Evolutionary conservation across 2,888 invertebrate genomes (phyloP), one percentile per base, ranked within the genome.

Genomic region (Megamerina dolium): DNA sequence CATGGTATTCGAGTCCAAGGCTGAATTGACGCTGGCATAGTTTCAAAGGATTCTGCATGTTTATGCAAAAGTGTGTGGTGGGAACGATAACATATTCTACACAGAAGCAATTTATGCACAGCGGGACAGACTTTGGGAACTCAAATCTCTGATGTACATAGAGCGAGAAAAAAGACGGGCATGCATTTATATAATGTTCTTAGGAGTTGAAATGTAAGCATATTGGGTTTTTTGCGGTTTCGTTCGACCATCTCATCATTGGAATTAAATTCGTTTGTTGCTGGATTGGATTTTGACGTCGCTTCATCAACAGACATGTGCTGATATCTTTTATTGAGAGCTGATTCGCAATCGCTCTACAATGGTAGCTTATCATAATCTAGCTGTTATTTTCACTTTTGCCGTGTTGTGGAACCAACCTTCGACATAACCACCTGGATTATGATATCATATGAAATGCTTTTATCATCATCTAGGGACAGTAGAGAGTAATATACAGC

Each of bases 371-470:
- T 39, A 16, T 41, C 37, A 10, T 21, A 42, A 36, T 5, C 45
- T n/a, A n/a, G 36, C 3, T 48, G 42, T n/a, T 48, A 42, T 27
- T 49, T 37, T 40, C 45, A 48, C 29, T 40, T 45, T 1, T 34
- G 21, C 32, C 20, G 40, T 18, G 44, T 49, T 23, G 34, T 35
- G 32, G 46, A 9, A 30, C 42, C 48, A 26, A 51, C 46, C 23
- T 46, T 51, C 9, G 45, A 45, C 43, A 51, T 46, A 6, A 47
- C 46, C 20, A 46, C 46, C 41, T 51, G 38, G 12, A 44, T 48
- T 6, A 50, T 27, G 10, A 48, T 48, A 9, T 43, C 51, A 17
- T 51, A 48, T 21, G 44, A 40, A 4, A 51, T 48, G 12, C 43
- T 43, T n/a, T n/a, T n/a, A n/a, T n/a, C n/a, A n/a, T n/a, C n/a